Conservation (phyloP, 2,888 invertebrate species). For the Cataglyphis cursor region DNA sequence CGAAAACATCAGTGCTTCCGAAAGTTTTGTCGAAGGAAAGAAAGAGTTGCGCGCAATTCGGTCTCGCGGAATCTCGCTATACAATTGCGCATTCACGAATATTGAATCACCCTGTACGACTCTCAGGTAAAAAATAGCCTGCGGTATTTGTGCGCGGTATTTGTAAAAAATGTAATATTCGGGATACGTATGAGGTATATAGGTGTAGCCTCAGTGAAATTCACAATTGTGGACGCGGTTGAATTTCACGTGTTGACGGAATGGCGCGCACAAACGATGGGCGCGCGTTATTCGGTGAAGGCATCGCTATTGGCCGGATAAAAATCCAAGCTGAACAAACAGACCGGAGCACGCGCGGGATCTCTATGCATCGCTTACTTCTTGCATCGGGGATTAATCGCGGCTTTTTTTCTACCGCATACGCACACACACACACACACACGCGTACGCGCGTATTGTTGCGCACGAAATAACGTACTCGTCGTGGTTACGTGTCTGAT, state of each 20-base stretch:
- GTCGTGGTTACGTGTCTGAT: neutral
- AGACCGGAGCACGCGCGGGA: conserved; percentile 44
- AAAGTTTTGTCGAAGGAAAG: neutral
- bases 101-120: neutral
- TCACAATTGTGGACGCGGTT: conserved; percentile 49
- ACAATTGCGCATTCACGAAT: neutral
- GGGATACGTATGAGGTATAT: conserved; percentile 1
- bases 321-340: conserved; percentile 61
- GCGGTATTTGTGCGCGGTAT: conserved; percentile 20
- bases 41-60: neutral
- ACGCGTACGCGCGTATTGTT: neutral
- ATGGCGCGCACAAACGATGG: conserved; percentile 49
- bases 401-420: conserved; percentile 32
- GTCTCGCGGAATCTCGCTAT: neutral
- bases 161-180: conserved; percentile 52
- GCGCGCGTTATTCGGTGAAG: conserved; percentile 55
- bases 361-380: conserved; percentile 65
- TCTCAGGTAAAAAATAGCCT: conserved; percentile 34
- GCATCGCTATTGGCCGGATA: conserved; percentile 60
- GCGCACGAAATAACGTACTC: conserved; percentile 45
- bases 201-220: conserved; percentile 35
- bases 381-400: conserved; percentile 56
- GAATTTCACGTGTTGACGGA: conserved; percentile 53
- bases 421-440: neutral
- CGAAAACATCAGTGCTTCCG: neutral